Base-by-base conservation (phyloP, 2,797 vertebrate genomes). In the Hylomyscus alleni region DNA sequence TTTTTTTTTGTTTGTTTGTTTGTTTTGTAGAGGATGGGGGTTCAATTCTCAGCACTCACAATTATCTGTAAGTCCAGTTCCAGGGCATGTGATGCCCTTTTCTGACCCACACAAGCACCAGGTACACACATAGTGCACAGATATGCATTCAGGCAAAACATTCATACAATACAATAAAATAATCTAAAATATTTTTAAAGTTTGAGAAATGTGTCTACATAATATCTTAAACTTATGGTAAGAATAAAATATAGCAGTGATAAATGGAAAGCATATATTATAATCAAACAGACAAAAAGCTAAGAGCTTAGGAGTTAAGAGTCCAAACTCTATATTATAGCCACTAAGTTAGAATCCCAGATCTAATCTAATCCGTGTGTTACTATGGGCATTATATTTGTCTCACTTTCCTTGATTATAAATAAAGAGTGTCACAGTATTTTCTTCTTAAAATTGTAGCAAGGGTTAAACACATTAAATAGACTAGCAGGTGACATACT, bases 391-490 rank as follows among this genome's bases (percentile, higher is more conserved):
- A 67, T 50, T 62, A 50, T 47, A 31, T 86, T 54, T 76, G 44
- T 29, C 44, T 95, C 69, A 72, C 54, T 85, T 50, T 67, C 29
- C 31, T 90, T 37, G 95, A 47, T 92, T 96, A 22, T 85, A 96
- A 94, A 93, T 56, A 85, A 10, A 6, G 31, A 50, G 11, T 12
- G 3, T 20, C 20, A 67, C 11, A 85, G 60, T 37, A 95, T 20
- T 44, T 54, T 88, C n/a, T 94, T 95, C 56, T 89, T 95, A 90
- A 95, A 90, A 77, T 89, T 89, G 37, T 82, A 80, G 62, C 73
- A 62, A 96, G 34, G 26, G 12, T 92, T 82, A 94, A 94, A 20
- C 54, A 89, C 47, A 37, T 92, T 88, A 92, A 88, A 92, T 77
- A 88, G 40, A 84, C 69, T 14, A 95, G 81, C 24, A 87, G 47